Conservation (phyloP, 2,797 vertebrate genomes). For the Melanotaenia trifasciata region DNA sequence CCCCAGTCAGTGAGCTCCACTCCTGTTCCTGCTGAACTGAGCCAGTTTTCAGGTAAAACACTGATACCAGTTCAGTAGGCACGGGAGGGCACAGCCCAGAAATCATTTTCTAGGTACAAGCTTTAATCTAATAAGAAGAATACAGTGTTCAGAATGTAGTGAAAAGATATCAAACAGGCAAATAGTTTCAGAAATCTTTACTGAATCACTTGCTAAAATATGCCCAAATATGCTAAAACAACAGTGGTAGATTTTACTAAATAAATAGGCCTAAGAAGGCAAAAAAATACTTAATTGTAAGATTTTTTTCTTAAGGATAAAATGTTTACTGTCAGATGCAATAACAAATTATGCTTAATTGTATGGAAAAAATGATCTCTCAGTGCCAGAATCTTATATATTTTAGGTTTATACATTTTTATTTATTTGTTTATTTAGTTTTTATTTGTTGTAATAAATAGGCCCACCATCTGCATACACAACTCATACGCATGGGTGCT, state of each 20-base stretch:
- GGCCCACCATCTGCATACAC: background rate
- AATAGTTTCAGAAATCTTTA: background rate
- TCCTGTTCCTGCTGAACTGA: conserved; percentile 99
- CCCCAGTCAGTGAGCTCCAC: conserved; percentile 78
- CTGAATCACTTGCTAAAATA: background rate
- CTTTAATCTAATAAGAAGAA: background rate
- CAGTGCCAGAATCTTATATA: background rate
- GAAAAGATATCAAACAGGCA: background rate
- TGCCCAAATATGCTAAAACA: background rate
- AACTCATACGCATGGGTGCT: background rate
- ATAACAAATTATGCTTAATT: background rate
- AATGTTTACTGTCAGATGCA: background rate
- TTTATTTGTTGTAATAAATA: background rate
- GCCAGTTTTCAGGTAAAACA: conserved; percentile 90
- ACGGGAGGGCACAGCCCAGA: conserved; percentile 83
- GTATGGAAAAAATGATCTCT: background rate
- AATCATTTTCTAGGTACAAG: background rate
- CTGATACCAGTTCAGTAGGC: conserved; percentile 92
- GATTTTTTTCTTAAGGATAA: background rate
- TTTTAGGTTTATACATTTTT: background rate
- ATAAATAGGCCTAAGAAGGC: background rate
- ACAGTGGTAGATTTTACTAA: background rate
- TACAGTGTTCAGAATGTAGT: background rate
- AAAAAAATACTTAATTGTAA: background rate
- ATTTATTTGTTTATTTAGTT: background rate